A percentile compares a stretch with the other conserved stretches of the same genome.
These are phyloP conservation scores for Limenitis camilla DNA, from an alignment of 2,888 invertebrate genomes.

Conservation along the genomic window DNA sequence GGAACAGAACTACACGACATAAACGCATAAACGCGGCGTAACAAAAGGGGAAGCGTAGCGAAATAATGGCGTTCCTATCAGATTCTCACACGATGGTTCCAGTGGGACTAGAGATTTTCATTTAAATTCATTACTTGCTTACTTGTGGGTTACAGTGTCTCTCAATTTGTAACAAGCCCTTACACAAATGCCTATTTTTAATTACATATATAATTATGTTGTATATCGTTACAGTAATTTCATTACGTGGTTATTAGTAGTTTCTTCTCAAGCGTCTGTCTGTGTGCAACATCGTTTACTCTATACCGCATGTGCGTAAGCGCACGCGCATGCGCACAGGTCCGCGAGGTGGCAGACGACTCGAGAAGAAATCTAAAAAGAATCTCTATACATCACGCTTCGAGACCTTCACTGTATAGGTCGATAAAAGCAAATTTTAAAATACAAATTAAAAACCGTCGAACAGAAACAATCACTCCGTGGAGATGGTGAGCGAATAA, in stretches of 20 bases:
- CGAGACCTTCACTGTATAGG: constrained; percentile 61
- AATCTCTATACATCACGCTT: constrained; percentile 72
- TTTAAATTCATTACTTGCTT: constrained; percentile 72
- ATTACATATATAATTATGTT: constrained; percentile 62
- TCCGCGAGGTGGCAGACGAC: constrained; percentile 47
- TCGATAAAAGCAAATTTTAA: constrained; percentile 60
- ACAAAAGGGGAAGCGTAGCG: constrained; percentile 69
- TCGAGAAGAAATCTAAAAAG: constrained; percentile 68
- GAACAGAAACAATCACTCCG: constrained; percentile 65
- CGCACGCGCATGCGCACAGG: constrained; percentile 27
- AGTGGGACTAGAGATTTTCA: constrained; percentile 82
- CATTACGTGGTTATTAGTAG: constrained; percentile 70
- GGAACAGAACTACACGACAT: constrained; percentile 70
- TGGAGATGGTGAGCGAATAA: constrained; percentile 72
- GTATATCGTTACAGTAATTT: constrained; percentile 74
- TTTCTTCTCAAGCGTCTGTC: constrained; percentile 65
- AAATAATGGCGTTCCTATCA: constrained; percentile 40
- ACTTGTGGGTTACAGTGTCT: constrained; percentile 77
- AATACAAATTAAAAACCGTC: constrained; percentile 62
- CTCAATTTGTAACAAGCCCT: constrained; percentile 76
- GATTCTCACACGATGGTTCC: constrained; percentile 71
- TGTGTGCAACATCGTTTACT: constrained; percentile 37
- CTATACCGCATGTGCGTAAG: too few species aligned
- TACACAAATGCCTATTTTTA: constrained; percentile 76
- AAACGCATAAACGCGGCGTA: constrained; percentile 66